These are phyloP conservation scores for Pseudococcus viburni DNA, from an alignment of 2,888 invertebrate genomes.

Conservation along the genomic window DNA sequence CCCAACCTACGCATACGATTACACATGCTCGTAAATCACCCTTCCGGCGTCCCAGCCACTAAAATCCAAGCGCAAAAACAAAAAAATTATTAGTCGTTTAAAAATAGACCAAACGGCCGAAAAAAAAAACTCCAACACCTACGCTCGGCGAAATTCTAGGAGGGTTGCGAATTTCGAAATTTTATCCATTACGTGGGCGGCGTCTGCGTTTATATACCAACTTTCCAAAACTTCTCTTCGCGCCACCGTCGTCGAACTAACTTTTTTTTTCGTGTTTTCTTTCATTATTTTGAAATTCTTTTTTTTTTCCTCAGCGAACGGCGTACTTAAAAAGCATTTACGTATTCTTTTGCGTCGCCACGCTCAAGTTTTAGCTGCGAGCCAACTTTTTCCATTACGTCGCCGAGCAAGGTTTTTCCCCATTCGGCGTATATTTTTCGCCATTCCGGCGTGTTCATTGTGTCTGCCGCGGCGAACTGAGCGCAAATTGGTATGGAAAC, in stretches of 20 bases:
- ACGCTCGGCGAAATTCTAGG: background rate
- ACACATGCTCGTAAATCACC: constrained; percentile 14
- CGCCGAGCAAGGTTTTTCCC: background rate
- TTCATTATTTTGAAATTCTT: background rate
- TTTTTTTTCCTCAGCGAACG: background rate
- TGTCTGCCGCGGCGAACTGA: background rate
- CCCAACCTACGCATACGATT: background rate
- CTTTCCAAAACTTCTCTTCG: background rate
- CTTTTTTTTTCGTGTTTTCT: constrained; percentile 16
- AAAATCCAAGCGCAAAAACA: background rate
- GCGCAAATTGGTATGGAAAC: constrained; percentile 21
- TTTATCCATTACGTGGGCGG: constrained; percentile 2
- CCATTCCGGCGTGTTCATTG: constrained; percentile 13
- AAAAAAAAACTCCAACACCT: background rate
- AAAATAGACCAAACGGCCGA: background rate
- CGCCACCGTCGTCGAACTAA: background rate
- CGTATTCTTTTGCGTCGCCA: background rate
- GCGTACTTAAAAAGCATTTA: constrained; percentile 13
- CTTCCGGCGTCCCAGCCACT: background rate
- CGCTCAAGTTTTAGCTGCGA: background rate
- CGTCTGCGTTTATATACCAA: background rate
- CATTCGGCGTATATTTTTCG: background rate
- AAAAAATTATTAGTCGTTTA: background rate
- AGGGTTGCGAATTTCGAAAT: background rate
- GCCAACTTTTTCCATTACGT: constrained; percentile 32